Conservation (phyloP, 2,113 vertebrate species). For the Sclerurus mexicanus region DNA sequence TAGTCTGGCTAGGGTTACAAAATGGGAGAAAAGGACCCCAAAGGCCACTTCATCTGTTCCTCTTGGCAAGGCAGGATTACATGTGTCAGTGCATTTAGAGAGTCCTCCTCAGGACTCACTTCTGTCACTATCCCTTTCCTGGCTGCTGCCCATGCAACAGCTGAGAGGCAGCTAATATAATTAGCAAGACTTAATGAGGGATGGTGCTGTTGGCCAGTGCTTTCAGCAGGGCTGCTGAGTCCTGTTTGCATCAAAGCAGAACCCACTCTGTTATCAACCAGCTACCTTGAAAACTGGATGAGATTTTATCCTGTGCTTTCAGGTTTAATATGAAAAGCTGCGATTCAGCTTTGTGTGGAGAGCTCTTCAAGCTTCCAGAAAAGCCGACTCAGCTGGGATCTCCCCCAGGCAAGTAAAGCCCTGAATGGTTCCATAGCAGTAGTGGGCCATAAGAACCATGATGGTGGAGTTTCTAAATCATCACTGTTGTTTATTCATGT, state of each 20-base stretch:
- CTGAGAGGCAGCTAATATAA: slow-evolving; percentile 23
- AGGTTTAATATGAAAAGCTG: background rate
- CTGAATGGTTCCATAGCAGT: background rate
- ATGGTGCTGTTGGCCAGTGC: background rate
- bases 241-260: background rate
- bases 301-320: background rate
- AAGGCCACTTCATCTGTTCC: background rate
- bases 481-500: background rate
- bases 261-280: background rate
- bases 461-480: background rate
- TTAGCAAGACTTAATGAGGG: slow-evolving; percentile 18
- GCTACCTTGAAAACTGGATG: background rate
- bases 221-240: background rate
- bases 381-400: background rate
- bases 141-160: background rate
- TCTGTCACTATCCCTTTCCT: slow-evolving; percentile 5
- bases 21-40: background rate
- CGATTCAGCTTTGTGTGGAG: background rate
- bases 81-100: background rate
- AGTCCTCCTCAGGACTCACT: background rate
- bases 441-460: fast-evolving
- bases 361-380: background rate
- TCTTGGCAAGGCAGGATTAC: background rate
- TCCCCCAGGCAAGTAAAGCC: fast-evolving
- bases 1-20: background rate